phyloP scores from a whole-genome alignment of 2,888 invertebrate species.

The Chrysotoxum bicinctum region DNA sequence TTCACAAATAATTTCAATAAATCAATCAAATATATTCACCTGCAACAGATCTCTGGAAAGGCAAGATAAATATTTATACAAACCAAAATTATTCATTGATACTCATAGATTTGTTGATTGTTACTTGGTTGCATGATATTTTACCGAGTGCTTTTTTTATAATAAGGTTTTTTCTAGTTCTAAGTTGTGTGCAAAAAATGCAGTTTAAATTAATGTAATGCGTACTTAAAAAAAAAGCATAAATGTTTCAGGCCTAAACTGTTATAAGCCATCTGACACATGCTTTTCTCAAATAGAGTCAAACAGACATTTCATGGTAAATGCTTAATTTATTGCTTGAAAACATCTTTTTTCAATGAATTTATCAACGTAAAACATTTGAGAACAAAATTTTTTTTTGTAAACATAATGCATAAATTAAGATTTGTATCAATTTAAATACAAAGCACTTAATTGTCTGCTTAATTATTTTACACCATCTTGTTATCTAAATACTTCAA shows the following conservation, averaged over 20 bases:
- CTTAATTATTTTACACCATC: too few relatives aligned
- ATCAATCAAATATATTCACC: conserved; percentile 54
- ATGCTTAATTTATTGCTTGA: neutral
- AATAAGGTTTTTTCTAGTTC: conserved; percentile 8
- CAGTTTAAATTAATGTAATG: neutral
- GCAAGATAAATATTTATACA: conserved; percentile 77
- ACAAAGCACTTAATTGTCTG: too few relatives aligned
- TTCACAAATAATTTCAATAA: conserved; percentile 56
- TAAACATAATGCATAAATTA: neutral
- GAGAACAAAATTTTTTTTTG: neutral
- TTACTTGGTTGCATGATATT: conserved; percentile 49
- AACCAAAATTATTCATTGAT: conserved; percentile 37
- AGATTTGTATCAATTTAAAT: too few relatives aligned
- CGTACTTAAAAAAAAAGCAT: neutral
- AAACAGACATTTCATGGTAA: neutral
- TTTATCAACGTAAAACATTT: neutral
- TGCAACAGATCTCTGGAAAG: conserved; percentile 81
- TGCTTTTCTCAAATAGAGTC: neutral
- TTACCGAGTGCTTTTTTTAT: conserved; percentile 18
- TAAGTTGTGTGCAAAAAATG: neutral
- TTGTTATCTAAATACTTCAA: too few relatives aligned
- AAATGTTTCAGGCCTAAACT: neutral
- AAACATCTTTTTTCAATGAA: neutral
- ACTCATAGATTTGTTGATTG: conserved; percentile 40
- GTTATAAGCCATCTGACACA: neutral